Base-by-base conservation (phyloP, 1,140 invertebrate species). In the Melitaea cinxia region DNA sequence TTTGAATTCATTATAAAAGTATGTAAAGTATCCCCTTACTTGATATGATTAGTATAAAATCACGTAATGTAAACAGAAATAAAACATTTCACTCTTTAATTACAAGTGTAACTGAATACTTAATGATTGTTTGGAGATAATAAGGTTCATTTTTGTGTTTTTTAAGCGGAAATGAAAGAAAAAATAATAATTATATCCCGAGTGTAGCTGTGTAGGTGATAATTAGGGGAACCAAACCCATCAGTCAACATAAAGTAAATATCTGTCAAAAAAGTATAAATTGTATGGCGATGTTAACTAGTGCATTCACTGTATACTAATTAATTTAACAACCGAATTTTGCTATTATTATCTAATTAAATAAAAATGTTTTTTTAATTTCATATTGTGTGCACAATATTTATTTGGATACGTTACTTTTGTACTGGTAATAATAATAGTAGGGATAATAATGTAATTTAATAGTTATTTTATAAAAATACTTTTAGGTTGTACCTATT, bases 131-230 rank as follows among this genome's bases (percentile, higher is more conserved):
- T 57, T 9, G 50, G 64, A 52, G 57, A 61, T 61, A n/a, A 68
- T 60, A 67, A 66, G 17, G 53, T 10, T 49, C 54, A 35, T 24
- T 57, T 52, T 26, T 67, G 52, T 67, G 52, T 58, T 56, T 49
- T 82, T 82, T 76, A 66, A 77, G 72, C 82, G 83, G 80, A 87
- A 83, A 82, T 63, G 73, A 65, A 55, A 70, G 72, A 84, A 85
- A 84, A 80, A 80, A 62, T 71, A 69, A 80, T 84, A 85, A 87
- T 85, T 85, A 85, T 72, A 78, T 75, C 15, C 14, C 26, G 63
- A 77, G 73, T 78, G n/a, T n/a, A n/a, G n/a, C n/a, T n/a, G n/a
- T 68, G 65, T 59, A 68, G 70, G 68, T 37, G 75, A 80, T 85
- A 84, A 84, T 83, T 67, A 56, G 52, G 21, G 45, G 12, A 33